Base-by-base conservation (phyloP, 2,888 invertebrate species). In the Diploptera punctata region DNA sequence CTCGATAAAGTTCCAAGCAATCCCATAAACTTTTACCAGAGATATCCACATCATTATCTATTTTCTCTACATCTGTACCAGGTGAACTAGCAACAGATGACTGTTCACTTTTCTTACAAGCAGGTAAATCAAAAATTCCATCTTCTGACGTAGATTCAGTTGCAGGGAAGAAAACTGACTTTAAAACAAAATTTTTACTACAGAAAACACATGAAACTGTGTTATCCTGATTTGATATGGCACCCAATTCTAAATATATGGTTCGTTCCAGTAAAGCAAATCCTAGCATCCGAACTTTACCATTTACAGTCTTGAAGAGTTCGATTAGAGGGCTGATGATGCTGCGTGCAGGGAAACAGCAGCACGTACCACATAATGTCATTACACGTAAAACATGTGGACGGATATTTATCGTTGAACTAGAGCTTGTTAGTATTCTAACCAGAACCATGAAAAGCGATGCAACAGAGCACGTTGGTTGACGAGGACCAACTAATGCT, bases 191-290 rank as follows among this genome's bases (percentile, higher is more conserved):
- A 10, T 61, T 71, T 33, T 72, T 73, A 74, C 84, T 84, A 76
- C 86, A 87, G 7, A 84, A 81, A 0, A 83, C 80, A 75, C 86
- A 86, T 0, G 85, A 84, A 44, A 83, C 77, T 2, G 33, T 31
- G 18, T 38, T 67, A 16, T 62, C 62, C 1, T 70, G 68, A 3
- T 26, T 54, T 19, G 54, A 61, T 52, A 72, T 81, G 3, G 87
- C 88, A 0, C 89, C 89, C 19, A 89, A 78, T 76, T 90, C 89
- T 2, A 86, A 86, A 78, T 88, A 90, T 2, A 89, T 84, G 0
- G 87, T 86, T 61, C 84, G 84, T 76, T 90, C 90, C 16, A 90
- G 78, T 0, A 90, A 81, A 19, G 84, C 84, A 7, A 89, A 83
- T 13, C 86, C 85, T 0, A 84, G 76, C 3, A 82, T 76, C 26